Percentiles rank a stretch among this genome's conserved stretches.
Evolutionary conservation across 2,888 invertebrate species (phyloP).

Genomic region (Eledona agricola): DNA sequence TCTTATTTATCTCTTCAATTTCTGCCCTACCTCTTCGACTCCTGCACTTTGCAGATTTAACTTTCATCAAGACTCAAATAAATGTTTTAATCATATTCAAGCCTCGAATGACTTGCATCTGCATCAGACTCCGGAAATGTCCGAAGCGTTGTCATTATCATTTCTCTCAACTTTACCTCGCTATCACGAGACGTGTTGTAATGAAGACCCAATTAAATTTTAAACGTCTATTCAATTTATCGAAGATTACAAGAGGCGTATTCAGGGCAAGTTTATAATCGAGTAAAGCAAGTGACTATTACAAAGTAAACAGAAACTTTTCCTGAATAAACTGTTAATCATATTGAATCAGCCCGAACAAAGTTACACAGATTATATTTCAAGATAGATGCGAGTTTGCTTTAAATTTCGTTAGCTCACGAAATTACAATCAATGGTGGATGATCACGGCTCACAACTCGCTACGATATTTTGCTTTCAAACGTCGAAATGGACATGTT

Average conservation of each 20-base stretch:
- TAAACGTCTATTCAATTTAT: conserved; percentile 30
- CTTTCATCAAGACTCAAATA: too few relatives aligned
- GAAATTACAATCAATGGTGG: neutral
- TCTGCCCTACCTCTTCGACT: too few relatives aligned
- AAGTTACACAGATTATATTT: conserved; percentile 25
- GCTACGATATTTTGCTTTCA: conserved; percentile 5
- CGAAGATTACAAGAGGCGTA: conserved; percentile 27
- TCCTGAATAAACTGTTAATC: conserved; percentile 33
- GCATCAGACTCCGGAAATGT: too few relatives aligned
- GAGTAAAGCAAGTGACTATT: conserved; percentile 30
- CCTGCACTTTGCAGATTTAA: too few relatives aligned
- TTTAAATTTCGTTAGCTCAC: conserved; percentile 9
- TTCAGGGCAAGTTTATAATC: conserved; percentile 32
- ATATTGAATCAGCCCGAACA: conserved; percentile 26
- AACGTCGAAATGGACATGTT: conserved; percentile 25
- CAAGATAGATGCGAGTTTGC: conserved; percentile 16
- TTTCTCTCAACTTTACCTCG: too few relatives aligned
- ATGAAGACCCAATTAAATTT: conserved; percentile 33
- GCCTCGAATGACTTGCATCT: too few relatives aligned
- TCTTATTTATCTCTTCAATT: too few relatives aligned
- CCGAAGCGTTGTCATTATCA: too few relatives aligned
- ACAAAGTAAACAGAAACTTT: conserved; percentile 33
- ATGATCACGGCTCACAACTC: neutral
- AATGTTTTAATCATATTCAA: too few relatives aligned
- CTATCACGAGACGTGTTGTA: conserved; percentile 12